Evolutionary conservation across 2,113 vertebrate species (phyloP), one percentile per base, ranked within the genome.

Genomic region (Rhizomys pruinosus): DNA sequence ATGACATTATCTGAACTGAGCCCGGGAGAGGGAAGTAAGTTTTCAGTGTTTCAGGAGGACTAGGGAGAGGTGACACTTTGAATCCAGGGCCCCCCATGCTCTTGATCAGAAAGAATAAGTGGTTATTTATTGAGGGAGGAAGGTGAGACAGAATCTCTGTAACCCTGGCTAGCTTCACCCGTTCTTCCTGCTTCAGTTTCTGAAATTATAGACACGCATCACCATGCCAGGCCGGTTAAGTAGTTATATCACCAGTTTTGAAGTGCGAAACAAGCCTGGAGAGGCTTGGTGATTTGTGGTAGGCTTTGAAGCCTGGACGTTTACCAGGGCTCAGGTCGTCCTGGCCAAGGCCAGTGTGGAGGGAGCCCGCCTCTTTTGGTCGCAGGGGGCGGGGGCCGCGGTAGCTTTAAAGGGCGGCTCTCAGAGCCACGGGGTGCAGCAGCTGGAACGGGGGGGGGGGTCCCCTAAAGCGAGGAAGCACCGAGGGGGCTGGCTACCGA

Each of bases 321-420:
- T 69, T 68, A 85, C 61, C 69, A 20, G 23, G 77, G 39, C 77
- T 66, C 63, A 0, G 39, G 34, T 73, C 10, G 13, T 64, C 52
- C 25, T 4, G 27, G 47, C 59, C 92, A 22, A 44, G 87, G 66
- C 10, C 1, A 39, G 37, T 22, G 52, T 37, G 15, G 27, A 78
- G 80, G n/a, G 55, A 6, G 76, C 12, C 25, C 22, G 77, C 87
- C 78, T 66, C 29, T 42, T 29, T 7, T 63, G 90, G 39, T 76
- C 9, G 4, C 72, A 69, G 61, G 25, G 44, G 96, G 94, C 78
- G 93, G 90, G 84, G 69, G 93, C 85, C 47, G 39, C 68, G 81
- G 77, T 57, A 19, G 34, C 97, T 97, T 97, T 97, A 96, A 97
- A 96, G 93, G 82, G 93, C 87, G n/a, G 90, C 89, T 92, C 76